These are phyloP conservation scores for Champsocephalus esox DNA, from an alignment of 2,797 vertebrate species.

Conservation along the genomic window DNA sequence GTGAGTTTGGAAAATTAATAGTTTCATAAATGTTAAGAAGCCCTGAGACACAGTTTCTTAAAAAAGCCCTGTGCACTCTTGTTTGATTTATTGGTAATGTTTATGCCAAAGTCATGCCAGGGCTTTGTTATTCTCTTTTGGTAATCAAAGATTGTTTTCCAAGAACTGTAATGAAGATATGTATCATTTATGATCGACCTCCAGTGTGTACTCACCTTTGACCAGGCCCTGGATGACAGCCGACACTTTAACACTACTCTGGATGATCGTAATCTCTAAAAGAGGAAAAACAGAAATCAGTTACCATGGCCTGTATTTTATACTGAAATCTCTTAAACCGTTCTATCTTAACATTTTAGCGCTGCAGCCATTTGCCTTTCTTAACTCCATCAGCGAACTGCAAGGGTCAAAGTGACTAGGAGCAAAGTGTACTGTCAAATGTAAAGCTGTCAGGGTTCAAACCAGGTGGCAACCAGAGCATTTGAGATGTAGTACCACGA, in stretches of 20 bases:
- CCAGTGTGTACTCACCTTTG: conserved; percentile 85
- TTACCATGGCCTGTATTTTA: background rate
- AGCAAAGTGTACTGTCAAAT: background rate
- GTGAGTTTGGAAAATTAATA: no score
- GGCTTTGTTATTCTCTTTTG: background rate
- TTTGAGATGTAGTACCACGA: background rate
- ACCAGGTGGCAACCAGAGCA: background rate
- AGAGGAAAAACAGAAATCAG: background rate
- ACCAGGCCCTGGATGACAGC: conserved; percentile 94
- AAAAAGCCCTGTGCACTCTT: background rate
- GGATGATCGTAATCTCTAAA: conserved; percentile 91
- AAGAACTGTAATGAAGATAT: background rate
- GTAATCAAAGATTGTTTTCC: background rate
- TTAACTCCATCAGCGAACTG: background rate
- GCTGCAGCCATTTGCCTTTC: no score
- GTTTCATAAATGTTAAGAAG: no score
- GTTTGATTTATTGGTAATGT: background rate
- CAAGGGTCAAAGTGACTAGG: background rate
- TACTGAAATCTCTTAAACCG: background rate
- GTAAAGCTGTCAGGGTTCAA: no score
- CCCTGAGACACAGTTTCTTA: no score
- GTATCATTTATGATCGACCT: conserved; percentile 10
- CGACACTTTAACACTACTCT: conserved; percentile 88
- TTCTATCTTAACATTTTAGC: background rate
- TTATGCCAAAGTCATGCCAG: background rate